Base-by-base conservation (phyloP, 2,113 vertebrate species). In the Macheiramphus alcinus region DNA sequence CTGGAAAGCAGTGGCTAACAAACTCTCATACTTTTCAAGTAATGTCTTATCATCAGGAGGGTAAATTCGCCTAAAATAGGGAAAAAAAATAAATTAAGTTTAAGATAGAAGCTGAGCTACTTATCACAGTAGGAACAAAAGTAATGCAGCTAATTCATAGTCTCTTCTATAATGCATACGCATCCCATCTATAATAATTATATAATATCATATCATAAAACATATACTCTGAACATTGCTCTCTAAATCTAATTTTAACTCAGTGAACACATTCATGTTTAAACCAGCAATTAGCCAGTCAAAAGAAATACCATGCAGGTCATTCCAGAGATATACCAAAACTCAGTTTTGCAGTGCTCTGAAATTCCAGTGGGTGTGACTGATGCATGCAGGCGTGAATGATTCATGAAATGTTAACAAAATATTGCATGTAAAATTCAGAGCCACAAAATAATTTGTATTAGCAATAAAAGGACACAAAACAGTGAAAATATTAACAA, bases 31-130 rank as follows among this genome's bases (percentile, higher is more conserved):
- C 98, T 99, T 99, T 97, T 99, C 99, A 98, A 99, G 98, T 94
- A 99, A 98, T 94, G 98, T 97, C 98, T 99, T 99, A 98, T 99
- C 99, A 97, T 99, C 99, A 95, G 99, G 99, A 98, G 99, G 99
- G 98, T 99, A 99, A 98, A 99, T 99, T 96, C 99, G 98, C 97
- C 99, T 99, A 98, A 86, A 97, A 98, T 62, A 66, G 36, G 20
- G 11, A 3, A 12, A 3, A 16, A 36, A 79, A 76, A 55, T 56
- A 31, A 45, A 36, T 6, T 25, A 17, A 71, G 36, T 29, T 65
- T 52, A 79, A 83, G 31, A 55, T 4, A 58, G 43, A 92, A 88
- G 65, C 21, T 50, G 48, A 91, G 47, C 34, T 86, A 42, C 25
- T 91, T 31, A 66, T 38, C 68, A 86, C 26, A 31, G 21, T 48